Conservation (phyloP, 92 coral and sea anemone species). For the Zoanthus sociatus region DNA sequence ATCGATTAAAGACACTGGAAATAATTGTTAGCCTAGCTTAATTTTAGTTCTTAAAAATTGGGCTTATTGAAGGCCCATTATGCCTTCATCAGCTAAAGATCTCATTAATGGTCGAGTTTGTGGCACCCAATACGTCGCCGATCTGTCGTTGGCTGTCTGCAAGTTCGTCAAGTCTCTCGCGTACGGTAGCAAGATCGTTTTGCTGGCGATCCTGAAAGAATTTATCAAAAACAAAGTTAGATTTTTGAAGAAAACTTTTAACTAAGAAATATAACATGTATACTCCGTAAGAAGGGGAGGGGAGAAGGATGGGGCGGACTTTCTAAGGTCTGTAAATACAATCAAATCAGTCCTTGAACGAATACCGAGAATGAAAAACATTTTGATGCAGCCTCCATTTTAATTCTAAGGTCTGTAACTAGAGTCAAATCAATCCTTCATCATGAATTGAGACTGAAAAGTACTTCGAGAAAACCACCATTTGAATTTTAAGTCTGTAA, state of each 20-base stretch:
- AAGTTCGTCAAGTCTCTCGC: conserved; percentile 59
- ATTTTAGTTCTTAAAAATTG: background rate
- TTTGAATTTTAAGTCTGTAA: no score
- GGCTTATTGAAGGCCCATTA: background rate
- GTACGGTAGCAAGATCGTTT: conserved; percentile 59
- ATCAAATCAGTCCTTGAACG: no score
- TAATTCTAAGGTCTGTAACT: no score
- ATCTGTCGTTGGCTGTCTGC: conserved; percentile 57
- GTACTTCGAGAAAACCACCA: no score
- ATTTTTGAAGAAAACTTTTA: background rate
- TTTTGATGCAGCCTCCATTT: no score
- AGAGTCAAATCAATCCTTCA: no score
- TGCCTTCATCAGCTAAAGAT: conserved; percentile 39
- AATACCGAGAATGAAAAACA: no score
- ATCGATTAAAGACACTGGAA: background rate
- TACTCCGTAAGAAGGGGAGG: no score
- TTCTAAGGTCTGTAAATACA: no score
- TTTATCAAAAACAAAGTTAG: background rate
- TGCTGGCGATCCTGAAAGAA: conserved; percentile 40
- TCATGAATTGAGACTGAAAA: no score
- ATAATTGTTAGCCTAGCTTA: background rate
- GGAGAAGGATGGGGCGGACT: no score
- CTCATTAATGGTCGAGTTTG: conserved; percentile 10
- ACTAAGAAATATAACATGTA: no score
- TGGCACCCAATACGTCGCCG: conserved; percentile 32